Evolutionary conservation across 2,888 invertebrate genomes (phyloP), one percentile per base, ranked within the genome.

Genomic region (Latheticus oryzae): DNA sequence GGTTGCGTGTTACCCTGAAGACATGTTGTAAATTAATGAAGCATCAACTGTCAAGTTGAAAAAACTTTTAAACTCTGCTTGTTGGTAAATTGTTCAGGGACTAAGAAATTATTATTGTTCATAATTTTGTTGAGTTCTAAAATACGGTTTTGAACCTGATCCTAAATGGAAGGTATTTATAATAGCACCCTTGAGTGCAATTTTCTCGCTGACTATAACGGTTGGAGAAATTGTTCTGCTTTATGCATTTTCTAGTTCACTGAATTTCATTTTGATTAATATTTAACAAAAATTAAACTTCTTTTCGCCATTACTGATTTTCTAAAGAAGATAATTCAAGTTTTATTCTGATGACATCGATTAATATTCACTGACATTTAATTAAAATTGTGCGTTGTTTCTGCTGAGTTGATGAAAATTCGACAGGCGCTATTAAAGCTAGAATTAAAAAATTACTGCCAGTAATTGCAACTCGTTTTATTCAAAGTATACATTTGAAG

Each of bases 111-210:
- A 43, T 45, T 26, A 50, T 50, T 43, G 57, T 51, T 56, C 40
- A 56, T 56, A 56, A 51, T 56, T 56, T 51, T 33, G 40, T 24
- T 42, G 33, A 32, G 13, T 30, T 32, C 12, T 23, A 33, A 56
- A 51, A 56, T 50, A 42, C 50, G 42, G 33, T 26, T 15, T 21
- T 33, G 40, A 24, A 42, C 17, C 19, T 33, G 50, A 56, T 56
- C 40, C 45, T 43, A 43, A 51, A 52, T 43, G 45, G 57, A 38
- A 38, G 57, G 37, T 45, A 30, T 43, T 52, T 37, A 13, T 24
- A 52, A 57, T 21, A 35, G 47, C 52, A 58, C 58, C 58, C 58
- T 8, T 3, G 58, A 58, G 58, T 52, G 45, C 38, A 58, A 58
- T 58, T 58, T 57, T 51, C 50, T 37, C 42, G 16, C 28, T 7